Evolutionary conservation across 2,113 vertebrate genomes (phyloP).

Genomic region (Spilogale gracilis): DNA sequence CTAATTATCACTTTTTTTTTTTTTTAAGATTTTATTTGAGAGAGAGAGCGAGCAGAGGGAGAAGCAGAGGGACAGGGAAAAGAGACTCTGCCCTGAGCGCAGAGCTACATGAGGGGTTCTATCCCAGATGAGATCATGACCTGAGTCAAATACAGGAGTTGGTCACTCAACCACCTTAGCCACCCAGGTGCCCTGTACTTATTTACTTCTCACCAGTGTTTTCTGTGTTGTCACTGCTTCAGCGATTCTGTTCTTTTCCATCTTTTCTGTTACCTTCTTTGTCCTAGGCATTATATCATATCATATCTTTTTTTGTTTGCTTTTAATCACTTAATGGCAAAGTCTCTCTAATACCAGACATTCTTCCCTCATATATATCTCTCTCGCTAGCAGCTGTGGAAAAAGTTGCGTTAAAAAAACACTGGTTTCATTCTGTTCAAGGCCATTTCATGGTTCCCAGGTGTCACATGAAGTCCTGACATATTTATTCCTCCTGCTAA

Average conservation of each 20-base stretch:
- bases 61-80: too few relatives aligned
- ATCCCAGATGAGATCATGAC: too few relatives aligned
- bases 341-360: background rate
- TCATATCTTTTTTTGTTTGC: background rate
- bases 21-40: too few relatives aligned
- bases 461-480: background rate
- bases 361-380: background rate
- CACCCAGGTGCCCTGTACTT: background rate
- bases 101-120: too few relatives aligned
- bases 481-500: background rate
- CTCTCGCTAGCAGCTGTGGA: background rate
- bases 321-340: background rate
- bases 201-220: background rate
- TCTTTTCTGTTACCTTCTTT: background rate
- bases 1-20: background rate
- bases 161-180: too few relatives aligned
- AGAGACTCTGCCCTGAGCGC: too few relatives aligned
- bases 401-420: conserved; percentile 29
- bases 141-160: too few relatives aligned
- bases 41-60: too few relatives aligned
- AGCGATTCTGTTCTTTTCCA: conserved; percentile 25
- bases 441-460: background rate
- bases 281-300: background rate
- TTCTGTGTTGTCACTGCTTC: background rate
- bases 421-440: conserved; percentile 12